These are phyloP conservation scores for Pinna nobilis DNA, from an alignment of 1,140 invertebrate species.

Conservation along the genomic window DNA sequence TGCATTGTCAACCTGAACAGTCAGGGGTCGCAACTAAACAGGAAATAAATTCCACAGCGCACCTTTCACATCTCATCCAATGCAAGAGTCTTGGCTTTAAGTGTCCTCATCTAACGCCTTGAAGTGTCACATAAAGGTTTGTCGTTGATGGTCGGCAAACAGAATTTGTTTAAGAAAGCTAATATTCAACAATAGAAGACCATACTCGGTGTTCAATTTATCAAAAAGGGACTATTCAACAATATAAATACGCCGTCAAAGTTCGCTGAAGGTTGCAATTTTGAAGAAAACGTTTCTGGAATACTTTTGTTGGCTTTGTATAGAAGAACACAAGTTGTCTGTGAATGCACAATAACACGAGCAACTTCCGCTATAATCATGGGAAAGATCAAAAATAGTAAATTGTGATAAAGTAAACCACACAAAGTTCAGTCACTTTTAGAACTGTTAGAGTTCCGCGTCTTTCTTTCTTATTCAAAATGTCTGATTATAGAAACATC, in stretches of 20 bases:
- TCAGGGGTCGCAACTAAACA: slow-evolving; percentile 5
- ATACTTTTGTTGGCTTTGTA: no score
- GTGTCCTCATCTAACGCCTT: slow-evolving; percentile 2
- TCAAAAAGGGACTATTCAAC: background rate
- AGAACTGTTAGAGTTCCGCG: background rate
- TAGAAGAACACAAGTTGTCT: no score
- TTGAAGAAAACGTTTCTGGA: no score
- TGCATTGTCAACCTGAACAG: background rate
- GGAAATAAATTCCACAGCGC: slow-evolving; percentile 6
- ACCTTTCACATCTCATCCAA: background rate
- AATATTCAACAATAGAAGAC: no score
- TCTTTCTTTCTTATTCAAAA: background rate
- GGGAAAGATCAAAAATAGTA: no score
- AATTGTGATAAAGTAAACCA: background rate
- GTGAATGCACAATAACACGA: no score
- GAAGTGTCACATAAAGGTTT: background rate
- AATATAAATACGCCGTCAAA: no score
- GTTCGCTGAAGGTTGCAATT: no score
- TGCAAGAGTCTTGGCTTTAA: no score
- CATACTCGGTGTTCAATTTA: slow-evolving; percentile 4
- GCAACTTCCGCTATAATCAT: no score
- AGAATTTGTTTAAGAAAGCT: slow-evolving; percentile 6
- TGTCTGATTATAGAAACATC: no score
- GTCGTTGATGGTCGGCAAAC: slow-evolving; percentile 2
- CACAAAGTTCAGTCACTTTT: background rate